Evolutionary conservation across 2,797 vertebrate genomes (phyloP).

Genomic region (Scomberomorus guttatus): DNA sequence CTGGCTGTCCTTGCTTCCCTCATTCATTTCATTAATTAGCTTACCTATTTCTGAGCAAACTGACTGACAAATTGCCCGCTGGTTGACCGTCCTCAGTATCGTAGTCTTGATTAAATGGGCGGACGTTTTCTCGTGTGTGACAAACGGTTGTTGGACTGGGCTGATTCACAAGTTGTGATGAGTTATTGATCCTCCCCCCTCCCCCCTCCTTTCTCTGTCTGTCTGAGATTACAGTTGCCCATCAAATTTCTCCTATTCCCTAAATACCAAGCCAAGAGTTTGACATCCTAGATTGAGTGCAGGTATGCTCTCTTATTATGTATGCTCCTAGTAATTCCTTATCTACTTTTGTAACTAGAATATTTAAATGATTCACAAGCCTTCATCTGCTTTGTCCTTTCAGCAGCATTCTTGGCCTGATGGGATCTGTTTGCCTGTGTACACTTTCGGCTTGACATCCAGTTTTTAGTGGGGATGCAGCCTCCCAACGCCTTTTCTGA

Average conservation of each 20-base stretch:
- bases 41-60: constrained; percentile 72
- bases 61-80: constrained; percentile 79
- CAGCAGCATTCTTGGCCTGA: constrained; percentile 10
- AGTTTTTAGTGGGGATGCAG: neutral
- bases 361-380: neutral
- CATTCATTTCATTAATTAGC: constrained; percentile 87
- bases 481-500: neutral
- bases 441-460: neutral
- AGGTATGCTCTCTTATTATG: constrained; percentile 12
- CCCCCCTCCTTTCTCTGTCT: constrained; percentile 22
- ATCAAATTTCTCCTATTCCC: constrained; percentile 69
- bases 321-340: neutral
- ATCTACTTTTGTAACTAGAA: constrained; percentile 1
- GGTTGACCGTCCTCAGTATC: constrained; percentile 69
- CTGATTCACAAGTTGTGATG: constrained; percentile 85
- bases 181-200: constrained; percentile 82
- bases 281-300: neutral
- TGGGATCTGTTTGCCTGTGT: neutral
- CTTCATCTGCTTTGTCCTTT: neutral
- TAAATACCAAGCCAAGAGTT: constrained; percentile 30
- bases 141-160: constrained; percentile 77
- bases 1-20: constrained; percentile 81
- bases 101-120: constrained; percentile 88
- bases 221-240: constrained; percentile 69
- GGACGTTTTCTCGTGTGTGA: constrained; percentile 83